Evolutionary conservation across 2,113 vertebrate species (phyloP), one percentile per base, ranked within the genome.

Genomic region (Entomyzon cyanotis): DNA sequence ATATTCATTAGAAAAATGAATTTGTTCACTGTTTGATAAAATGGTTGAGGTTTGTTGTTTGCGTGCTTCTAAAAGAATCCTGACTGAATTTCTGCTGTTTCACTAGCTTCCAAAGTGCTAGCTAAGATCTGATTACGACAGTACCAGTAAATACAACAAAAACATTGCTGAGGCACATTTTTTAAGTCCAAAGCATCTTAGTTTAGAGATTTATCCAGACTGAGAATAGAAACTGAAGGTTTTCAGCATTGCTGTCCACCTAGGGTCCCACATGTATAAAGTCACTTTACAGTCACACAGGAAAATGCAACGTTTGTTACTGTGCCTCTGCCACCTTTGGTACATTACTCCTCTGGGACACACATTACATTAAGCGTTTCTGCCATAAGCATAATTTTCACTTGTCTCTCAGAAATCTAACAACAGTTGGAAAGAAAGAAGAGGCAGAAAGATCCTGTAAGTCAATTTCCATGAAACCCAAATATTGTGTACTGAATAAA

Each of bases 41-140:
- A 62, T 6, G 33, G 9, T 62, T 2, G 0, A 7, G 3, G 1
- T 30, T 44, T 56, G 25, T 20, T 42, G 2, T 14, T 68, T 49
- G 3, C 3, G 81, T 60, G 4, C 10, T 93, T 89, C 37, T 15
- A 47, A 76, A 86, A 68, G 3, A 33, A 19, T n/a, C 16, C 7
- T 19, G 19, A 55, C 21, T 30, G 18, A 71, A 39, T 88, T 85
- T 41, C 5, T 35, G 3, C 25, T 33, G 10, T 59, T 75, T 87
- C 18, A 35, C 10, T 21, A 47, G 4, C 21, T 89, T 87, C 35
- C 21, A 39, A 86, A 56, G 19, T 35, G 24, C 19, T 75, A 46
- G 3, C 11, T 84, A 50, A 60, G 19, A 81, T 24, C 4, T 31
- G 21, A 78, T 70, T 35, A 70, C 3, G 15, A 47, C 49, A 55